phyloP scores from a whole-genome alignment of 2,888 invertebrate genomes.

The Drosophila demipolita region DNA sequence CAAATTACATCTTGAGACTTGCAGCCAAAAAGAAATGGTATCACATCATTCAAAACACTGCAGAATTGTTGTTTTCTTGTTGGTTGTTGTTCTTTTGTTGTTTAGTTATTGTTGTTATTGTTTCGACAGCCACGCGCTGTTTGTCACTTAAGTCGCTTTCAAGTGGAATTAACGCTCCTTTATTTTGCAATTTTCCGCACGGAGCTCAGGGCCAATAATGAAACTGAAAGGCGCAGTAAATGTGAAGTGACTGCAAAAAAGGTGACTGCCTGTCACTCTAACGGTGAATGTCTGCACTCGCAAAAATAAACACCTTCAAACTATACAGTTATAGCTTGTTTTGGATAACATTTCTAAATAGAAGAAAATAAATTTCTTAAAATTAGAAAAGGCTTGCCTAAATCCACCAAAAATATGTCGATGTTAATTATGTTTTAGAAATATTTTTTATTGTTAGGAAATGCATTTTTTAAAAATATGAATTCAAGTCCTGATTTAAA shows the following conservation, averaged over 20 bases:
- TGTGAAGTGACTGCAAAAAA: slow-evolving; percentile 46
- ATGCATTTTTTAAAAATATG: not conserved
- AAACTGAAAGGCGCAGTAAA: slow-evolving; percentile 47
- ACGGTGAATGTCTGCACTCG: slow-evolving; percentile 20
- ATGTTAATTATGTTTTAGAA: too few species aligned
- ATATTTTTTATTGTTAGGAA: not conserved
- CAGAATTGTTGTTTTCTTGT: not conserved
- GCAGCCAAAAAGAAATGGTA: not conserved
- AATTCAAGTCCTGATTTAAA: too few species aligned
- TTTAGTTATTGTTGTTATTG: slow-evolving; percentile 5
- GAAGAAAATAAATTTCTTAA: not conserved
- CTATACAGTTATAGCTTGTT: not conserved
- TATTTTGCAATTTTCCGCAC: slow-evolving; percentile 68
- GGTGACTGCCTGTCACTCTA: slow-evolving; percentile 46
- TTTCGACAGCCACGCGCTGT: slow-evolving; percentile 51
- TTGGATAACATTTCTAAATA: rapidly evolving
- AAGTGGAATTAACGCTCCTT: slow-evolving; percentile 67
- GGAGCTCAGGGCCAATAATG: slow-evolving; percentile 44
- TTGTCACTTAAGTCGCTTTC: slow-evolving; percentile 68
- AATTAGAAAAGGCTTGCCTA: not conserved
- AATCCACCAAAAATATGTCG: too few species aligned
- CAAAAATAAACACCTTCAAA: not conserved
- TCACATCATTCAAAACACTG: not conserved
- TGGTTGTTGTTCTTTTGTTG: not conserved
- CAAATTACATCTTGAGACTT: not conserved